Evolutionary conservation across 1,140 invertebrate genomes (phyloP).

Genomic region (Drosophila bocki): DNA sequence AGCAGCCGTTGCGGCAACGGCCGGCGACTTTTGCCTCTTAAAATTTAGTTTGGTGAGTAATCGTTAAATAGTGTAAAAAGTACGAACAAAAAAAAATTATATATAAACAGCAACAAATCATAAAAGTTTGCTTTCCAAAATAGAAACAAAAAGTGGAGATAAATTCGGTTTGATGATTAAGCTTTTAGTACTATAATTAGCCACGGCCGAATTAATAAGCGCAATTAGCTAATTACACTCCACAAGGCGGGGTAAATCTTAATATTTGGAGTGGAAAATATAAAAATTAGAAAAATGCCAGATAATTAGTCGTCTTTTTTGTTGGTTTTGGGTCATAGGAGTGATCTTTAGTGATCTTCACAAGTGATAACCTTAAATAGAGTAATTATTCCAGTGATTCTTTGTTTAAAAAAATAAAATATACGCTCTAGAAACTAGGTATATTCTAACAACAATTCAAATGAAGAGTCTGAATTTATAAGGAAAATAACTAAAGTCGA

Average conservation of each 20-base stretch:
- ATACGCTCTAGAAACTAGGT: neutral
- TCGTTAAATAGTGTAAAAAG: conserved; percentile 46
- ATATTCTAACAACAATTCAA: neutral
- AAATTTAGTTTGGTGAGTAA: conserved; percentile 72
- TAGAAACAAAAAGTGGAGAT: conserved; percentile 35
- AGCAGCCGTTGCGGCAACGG: conserved; percentile 31
- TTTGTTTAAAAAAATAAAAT: neutral
- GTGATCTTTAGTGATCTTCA: neutral
- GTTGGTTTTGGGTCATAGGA: neutral
- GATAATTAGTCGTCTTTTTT: neutral
- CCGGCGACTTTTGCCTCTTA: conserved; percentile 48
- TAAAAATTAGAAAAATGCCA: conserved; percentile 2
- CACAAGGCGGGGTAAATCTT: conserved; percentile 20
- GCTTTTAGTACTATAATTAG: conserved; percentile 51
- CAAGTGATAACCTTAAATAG: neutral
- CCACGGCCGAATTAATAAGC: conserved; percentile 45
- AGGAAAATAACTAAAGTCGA: neutral
- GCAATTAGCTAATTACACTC: conserved; percentile 48
- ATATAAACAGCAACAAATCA: conserved; percentile 24
- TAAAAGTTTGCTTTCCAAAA: conserved; percentile 65
- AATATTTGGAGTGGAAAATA: conserved; percentile 32
- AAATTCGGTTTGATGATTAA: conserved; percentile 44
- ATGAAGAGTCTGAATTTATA: neutral
- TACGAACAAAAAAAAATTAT: no score
- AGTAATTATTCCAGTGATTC: neutral